phyloP scores from a whole-genome alignment of 2,113 vertebrate species.

The Lates calcarifer region DNA sequence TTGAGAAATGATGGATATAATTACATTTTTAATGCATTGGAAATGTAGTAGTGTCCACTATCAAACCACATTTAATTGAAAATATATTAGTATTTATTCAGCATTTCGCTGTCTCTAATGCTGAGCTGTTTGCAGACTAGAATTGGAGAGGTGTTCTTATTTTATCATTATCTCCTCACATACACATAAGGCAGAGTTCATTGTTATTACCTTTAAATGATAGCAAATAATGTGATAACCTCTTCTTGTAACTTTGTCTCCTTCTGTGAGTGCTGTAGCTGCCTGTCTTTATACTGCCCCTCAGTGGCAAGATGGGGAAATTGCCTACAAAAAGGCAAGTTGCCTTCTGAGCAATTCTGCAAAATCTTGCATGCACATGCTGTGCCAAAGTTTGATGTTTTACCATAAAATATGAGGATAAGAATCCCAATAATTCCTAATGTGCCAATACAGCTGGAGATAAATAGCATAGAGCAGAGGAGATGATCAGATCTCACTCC shows the following conservation, averaged over 20 bases:
- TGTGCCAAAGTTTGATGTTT: slow-evolving; percentile 59
- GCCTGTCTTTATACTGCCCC: slow-evolving; percentile 82
- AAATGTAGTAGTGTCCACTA: slow-evolving; percentile 63
- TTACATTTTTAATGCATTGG: slow-evolving; percentile 68
- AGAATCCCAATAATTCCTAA: slow-evolving; percentile 71
- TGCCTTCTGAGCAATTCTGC: slow-evolving; percentile 28
- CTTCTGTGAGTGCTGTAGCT: slow-evolving; percentile 40
- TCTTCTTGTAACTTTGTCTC: slow-evolving; percentile 50
- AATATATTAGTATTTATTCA: slow-evolving; percentile 63
- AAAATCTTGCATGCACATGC: slow-evolving; percentile 25
- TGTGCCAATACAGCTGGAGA: slow-evolving; percentile 66
- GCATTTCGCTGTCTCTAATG: slow-evolving; percentile 34
- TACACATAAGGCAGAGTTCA: slow-evolving; percentile 40
- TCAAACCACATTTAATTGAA: slow-evolving; percentile 57
- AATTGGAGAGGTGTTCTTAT: slow-evolving; percentile 58
- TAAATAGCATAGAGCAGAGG: slow-evolving; percentile 71
- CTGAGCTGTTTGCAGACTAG: slow-evolving; percentile 63
- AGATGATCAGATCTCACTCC: slow-evolving; percentile 82
- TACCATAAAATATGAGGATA: slow-evolving; percentile 60
- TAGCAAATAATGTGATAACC: slow-evolving; percentile 73
- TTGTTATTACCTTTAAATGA: slow-evolving; percentile 65
- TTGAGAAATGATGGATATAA: slow-evolving; percentile 43
- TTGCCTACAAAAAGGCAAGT: background rate
- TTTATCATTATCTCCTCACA: slow-evolving; percentile 31
- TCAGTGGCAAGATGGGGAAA: slow-evolving; percentile 72